Percentiles rank a stretch among this genome's conserved stretches.
phyloP scores from a whole-genome alignment of 2,797 vertebrate species.

The Neomorphus geoffroyi region DNA sequence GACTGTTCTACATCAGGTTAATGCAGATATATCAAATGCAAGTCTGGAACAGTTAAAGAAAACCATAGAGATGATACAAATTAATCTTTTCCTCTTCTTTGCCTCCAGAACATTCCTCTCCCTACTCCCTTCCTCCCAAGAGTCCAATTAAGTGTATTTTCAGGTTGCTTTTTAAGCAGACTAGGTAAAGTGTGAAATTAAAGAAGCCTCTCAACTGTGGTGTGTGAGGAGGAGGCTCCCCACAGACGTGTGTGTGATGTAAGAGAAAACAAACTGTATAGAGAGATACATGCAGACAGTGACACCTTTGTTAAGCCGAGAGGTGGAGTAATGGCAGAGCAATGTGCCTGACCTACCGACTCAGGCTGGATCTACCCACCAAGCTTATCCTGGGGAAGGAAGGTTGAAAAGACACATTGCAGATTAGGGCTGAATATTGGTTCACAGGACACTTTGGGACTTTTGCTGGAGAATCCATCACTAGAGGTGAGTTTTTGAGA shows the following conservation, averaged over 20 bases:
- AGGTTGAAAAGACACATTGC: not conserved
- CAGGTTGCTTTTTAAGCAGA: not conserved
- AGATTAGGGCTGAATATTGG: not conserved
- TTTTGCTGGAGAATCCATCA: not conserved
- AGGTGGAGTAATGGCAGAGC: not conserved
- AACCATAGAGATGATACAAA: not conserved
- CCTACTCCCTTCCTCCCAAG: not conserved
- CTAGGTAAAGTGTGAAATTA: not conserved
- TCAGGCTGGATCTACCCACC: not conserved
- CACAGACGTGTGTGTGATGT: not conserved
- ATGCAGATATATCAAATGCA: not conserved
- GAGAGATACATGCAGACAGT: not conserved
- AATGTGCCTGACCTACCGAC: not conserved
- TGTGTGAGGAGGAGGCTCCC: not conserved
- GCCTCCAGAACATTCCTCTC: not conserved
- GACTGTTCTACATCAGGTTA: not conserved
- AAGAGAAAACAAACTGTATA: not conserved
- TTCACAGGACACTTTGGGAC: not conserved
- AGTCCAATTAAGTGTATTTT: not conserved
- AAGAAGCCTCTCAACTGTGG: not conserved
- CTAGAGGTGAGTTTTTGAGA: not conserved
- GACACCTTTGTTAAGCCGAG: not conserved
- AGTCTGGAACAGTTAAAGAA: not conserved
- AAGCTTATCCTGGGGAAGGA: not conserved
- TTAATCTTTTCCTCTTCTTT: not conserved